phyloP scores from a whole-genome alignment of 1,140 invertebrate species.

The Akabosia matsudoensis region DNA sequence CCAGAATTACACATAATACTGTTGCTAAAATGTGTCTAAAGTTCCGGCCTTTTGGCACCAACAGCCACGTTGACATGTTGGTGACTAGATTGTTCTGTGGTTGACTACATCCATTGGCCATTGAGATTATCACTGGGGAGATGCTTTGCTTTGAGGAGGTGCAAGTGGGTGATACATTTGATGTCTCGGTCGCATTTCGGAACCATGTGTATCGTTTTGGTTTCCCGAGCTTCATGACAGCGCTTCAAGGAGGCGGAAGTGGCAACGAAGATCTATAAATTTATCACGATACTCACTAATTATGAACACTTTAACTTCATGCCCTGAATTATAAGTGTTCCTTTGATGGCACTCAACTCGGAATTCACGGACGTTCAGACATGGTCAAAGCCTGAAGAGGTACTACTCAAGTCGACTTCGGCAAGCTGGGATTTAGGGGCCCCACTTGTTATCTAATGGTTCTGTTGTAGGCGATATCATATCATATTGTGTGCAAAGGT shows the following conservation, averaged over 20 bases:
- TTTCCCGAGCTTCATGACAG: slow-evolving; percentile 6
- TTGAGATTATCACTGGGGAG: not conserved
- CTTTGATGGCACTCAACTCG: not conserved
- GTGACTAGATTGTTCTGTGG: slow-evolving; percentile 9
- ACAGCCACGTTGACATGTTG: slow-evolving; percentile 3
- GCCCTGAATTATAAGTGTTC: too few species aligned
- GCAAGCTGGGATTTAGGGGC: too few species aligned
- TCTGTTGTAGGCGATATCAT: too few species aligned
- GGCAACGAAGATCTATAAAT: too few species aligned
- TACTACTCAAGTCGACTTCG: too few species aligned
- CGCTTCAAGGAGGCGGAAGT: not conserved
- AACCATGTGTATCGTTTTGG: slow-evolving; percentile 13
- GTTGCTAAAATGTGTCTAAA: slow-evolving; percentile 16
- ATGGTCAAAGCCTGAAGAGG: not conserved
- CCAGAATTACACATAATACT: slow-evolving; percentile 4
- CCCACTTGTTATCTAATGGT: too few species aligned
- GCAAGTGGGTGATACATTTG: not conserved
- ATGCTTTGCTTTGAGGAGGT: not conserved
- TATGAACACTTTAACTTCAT: too few species aligned
- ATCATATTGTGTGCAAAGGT: too few species aligned
- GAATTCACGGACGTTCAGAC: slow-evolving; percentile 3
- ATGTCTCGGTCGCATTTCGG: not conserved
- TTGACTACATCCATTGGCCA: not conserved
- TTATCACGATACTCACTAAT: too few species aligned
- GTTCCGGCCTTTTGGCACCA: slow-evolving; percentile 14